Evolutionary conservation across 2,888 invertebrate species (phyloP).

Genomic region (Escarpia spicata): DNA sequence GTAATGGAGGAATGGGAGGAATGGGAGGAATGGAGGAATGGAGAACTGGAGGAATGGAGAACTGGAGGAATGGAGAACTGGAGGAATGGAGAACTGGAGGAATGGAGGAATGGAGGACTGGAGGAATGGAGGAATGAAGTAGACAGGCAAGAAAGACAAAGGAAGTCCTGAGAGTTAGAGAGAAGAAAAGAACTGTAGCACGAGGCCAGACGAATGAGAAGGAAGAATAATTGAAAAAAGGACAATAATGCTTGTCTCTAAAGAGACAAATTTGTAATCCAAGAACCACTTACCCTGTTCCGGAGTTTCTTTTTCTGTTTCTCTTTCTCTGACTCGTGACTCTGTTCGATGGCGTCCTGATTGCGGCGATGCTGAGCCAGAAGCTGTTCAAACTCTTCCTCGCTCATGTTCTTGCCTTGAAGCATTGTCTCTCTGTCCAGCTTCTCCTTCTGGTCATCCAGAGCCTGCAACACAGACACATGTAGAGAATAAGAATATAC

Average conservation of each 20-base stretch:
- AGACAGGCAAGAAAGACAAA: too few relatives aligned
- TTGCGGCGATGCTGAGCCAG: constrained; percentile 54
- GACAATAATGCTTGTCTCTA: neutral
- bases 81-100: too few relatives aligned
- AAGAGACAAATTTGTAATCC: neutral
- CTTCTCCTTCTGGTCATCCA: constrained; percentile 54
- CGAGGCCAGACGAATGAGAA: neutral
- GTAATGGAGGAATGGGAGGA: too few relatives aligned
- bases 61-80: too few relatives aligned
- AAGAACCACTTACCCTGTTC: constrained; percentile 49
- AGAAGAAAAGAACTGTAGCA: too few relatives aligned
- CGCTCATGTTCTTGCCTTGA: constrained; percentile 52
- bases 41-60: too few relatives aligned
- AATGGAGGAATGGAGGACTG: too few relatives aligned
- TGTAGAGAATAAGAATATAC: neutral
- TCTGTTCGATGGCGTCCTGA: constrained; percentile 49
- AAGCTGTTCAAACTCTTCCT: constrained; percentile 56
- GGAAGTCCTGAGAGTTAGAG: too few relatives aligned
- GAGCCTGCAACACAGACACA: constrained; percentile 43
- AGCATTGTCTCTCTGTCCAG: constrained; percentile 59
- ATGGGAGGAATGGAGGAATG: too few relatives aligned
- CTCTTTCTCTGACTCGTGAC: constrained; percentile 53
- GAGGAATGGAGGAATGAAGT: too few relatives aligned
- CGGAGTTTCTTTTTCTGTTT: constrained; percentile 52
- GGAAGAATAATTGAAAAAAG: neutral